phyloP scores from a whole-genome alignment of 2,797 vertebrate species.

The Syngnathus acus region DNA sequence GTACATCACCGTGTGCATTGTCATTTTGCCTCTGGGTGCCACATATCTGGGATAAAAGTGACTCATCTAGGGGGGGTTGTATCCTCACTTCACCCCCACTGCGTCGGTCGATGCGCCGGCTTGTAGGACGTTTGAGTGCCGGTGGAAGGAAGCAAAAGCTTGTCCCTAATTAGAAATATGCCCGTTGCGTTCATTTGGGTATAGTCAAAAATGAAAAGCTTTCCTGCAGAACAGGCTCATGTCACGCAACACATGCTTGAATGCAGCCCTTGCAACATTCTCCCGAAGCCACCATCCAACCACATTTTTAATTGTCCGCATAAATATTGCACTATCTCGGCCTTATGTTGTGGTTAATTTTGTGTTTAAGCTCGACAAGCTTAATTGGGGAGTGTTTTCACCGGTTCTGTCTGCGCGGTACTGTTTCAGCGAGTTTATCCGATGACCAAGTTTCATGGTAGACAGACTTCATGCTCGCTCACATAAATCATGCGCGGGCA shows the following conservation, averaged over 20 bases:
- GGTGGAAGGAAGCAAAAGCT: constrained; percentile 21
- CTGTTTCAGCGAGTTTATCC: constrained; percentile 16
- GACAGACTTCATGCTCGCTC: constrained; percentile 26
- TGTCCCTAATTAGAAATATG: constrained; percentile 33
- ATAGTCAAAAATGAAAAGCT: constrained; percentile 41
- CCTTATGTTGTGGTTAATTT: constrained; percentile 41
- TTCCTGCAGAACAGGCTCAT: constrained; percentile 39
- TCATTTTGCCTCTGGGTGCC: constrained; percentile 12
- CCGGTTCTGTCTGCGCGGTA: neutral
- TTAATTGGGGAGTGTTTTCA: constrained; percentile 37
- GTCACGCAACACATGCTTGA: constrained; percentile 47
- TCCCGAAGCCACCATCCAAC: constrained; percentile 22
- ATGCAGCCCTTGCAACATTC: constrained; percentile 16
- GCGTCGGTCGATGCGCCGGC: constrained; percentile 2
- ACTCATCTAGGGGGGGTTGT: constrained; percentile 30
- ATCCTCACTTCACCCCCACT: constrained; percentile 33
- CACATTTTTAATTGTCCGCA: constrained; percentile 50
- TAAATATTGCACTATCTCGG: constrained; percentile 43
- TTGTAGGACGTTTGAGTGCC: constrained; percentile 6
- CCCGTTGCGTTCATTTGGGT: constrained; percentile 42
- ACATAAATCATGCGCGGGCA: constrained; percentile 18
- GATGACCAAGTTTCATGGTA: constrained; percentile 21
- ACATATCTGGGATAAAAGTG: constrained; percentile 22
- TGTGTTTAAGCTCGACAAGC: constrained; percentile 28
- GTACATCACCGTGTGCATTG: constrained; percentile 5